Conservation (phyloP, 1,140 invertebrate genomes). For the Hycleus cichorii region DNA sequence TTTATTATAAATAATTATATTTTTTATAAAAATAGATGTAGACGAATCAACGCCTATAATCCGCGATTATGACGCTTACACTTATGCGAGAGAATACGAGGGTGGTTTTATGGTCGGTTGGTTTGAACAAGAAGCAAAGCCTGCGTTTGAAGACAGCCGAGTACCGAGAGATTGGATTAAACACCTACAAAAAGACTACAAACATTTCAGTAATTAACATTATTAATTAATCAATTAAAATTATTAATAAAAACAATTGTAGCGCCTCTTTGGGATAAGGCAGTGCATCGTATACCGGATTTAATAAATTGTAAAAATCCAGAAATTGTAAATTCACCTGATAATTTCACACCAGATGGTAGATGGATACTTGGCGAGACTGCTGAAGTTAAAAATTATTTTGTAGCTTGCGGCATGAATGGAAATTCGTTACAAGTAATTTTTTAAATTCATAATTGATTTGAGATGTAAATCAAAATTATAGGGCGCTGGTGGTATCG, state of each 20-base stretch:
- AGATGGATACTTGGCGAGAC: constrained; percentile 65
- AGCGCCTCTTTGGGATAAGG: constrained; percentile 52
- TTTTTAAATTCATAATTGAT: neutral
- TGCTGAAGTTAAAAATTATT: constrained; percentile 71
- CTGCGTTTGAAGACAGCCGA: constrained; percentile 51
- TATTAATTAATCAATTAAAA: neutral
- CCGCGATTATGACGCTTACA: constrained; percentile 61
- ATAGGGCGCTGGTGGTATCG: constrained; percentile 63
- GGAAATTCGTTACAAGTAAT: constrained; percentile 52
- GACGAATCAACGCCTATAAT: constrained; percentile 46
- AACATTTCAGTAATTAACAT: constrained; percentile 52
- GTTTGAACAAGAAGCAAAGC: constrained; percentile 58
- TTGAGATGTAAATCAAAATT: neutral
- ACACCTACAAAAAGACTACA: constrained; percentile 49
- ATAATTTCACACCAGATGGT: constrained; percentile 72
- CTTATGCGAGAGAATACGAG: constrained; percentile 53
- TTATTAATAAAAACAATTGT: constrained; percentile 9
- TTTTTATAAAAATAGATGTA: constrained; percentile 10
- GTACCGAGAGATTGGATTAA: constrained; percentile 56
- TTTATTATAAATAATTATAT: neutral
- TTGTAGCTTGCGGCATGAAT: constrained; percentile 68
- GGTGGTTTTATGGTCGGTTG: constrained; percentile 58
- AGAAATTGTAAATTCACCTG: constrained; percentile 59
- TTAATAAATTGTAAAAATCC: constrained; percentile 50
- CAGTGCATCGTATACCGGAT: constrained; percentile 58